Base-by-base conservation (phyloP, 2,888 invertebrate genomes). In the Lysandra coridon region DNA sequence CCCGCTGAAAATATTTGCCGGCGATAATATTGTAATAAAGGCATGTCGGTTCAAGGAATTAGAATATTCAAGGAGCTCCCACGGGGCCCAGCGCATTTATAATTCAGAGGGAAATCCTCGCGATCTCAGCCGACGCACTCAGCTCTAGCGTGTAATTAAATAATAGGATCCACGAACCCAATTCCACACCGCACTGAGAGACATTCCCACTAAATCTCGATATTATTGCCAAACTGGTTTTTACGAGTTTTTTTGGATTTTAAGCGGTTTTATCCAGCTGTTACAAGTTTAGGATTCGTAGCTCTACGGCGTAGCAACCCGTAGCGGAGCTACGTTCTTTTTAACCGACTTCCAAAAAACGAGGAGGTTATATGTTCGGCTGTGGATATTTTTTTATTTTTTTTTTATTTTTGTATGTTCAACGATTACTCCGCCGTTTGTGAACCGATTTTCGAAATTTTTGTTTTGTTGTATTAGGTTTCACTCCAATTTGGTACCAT, bases 21-120 rank as follows among this genome's bases (percentile, higher is more conserved):
- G 30, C n/a, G 76, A 76, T 76, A 33, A 76, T 76, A 76, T 53
- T 76, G 49, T 44, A 53, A 76, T 76, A 30, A 33, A 23, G 33
- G 76, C 53, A 76, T 49, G n/a, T 76, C 53, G 76, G 53, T 49
- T 49, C 75, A 57, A 76, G 76, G 76, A 76, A 53, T 76, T 76
- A 57, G 76, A 57, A 57, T 76, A 76, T 76, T 57, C 76, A 53
- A 76, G 76, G 30, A 33, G 76, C 23, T 49, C 76, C 53, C 53
- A 69, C 17, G 69, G 76, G 30, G 37, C 57, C 76, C 76, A 17
- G 33, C 53, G 76, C 76, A 76, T 76, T 76, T 76, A 76, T 76
- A 76, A 76, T 76, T 76, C 76, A 76, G 33, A 14, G 49, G 49
- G 49, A 30, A 75, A 49, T 69, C 69, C 69, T 69, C 30, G 53